Conservation (phyloP, 2,797 vertebrate genomes). For the Sebastes ruberrimus region DNA sequence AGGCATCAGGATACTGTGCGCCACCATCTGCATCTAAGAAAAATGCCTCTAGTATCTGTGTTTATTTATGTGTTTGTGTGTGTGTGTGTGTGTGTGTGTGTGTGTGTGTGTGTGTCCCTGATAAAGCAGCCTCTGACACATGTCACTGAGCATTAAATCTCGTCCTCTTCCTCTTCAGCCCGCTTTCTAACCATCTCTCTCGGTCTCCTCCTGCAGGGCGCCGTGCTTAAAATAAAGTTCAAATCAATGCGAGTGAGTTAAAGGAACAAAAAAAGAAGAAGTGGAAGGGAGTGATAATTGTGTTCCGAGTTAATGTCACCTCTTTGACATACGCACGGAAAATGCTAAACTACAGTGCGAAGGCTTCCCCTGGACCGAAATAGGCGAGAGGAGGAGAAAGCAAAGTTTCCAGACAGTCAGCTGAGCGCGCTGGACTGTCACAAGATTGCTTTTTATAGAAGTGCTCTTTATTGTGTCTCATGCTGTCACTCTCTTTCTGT, state of each 20-base stretch:
- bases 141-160: slow-evolving; percentile 36
- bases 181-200: slow-evolving; percentile 14
- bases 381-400: slow-evolving; percentile 17
- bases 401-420: slow-evolving; percentile 68
- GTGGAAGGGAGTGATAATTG: neutral
- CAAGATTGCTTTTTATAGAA: slow-evolving; percentile 74
- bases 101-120: neutral
- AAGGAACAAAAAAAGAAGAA: neutral
- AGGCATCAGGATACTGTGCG: slow-evolving; percentile 29
- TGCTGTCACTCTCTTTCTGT: neutral
- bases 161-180: neutral
- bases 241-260: neutral
- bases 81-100: neutral
- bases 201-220: slow-evolving; percentile 4
- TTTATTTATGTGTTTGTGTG: neutral
- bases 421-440: slow-evolving; percentile 68
- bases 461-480: slow-evolving; percentile 41
- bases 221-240: neutral
- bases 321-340: neutral
- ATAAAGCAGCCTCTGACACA: slow-evolving; percentile 35
- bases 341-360: neutral
- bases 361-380: slow-evolving; percentile 26
- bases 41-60: slow-evolving; percentile 1
- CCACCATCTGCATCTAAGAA: slow-evolving; percentile 24
- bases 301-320: neutral